Base-by-base conservation (phyloP, 2,113 vertebrate genomes). In the Tragelaphus imberbis region DNA sequence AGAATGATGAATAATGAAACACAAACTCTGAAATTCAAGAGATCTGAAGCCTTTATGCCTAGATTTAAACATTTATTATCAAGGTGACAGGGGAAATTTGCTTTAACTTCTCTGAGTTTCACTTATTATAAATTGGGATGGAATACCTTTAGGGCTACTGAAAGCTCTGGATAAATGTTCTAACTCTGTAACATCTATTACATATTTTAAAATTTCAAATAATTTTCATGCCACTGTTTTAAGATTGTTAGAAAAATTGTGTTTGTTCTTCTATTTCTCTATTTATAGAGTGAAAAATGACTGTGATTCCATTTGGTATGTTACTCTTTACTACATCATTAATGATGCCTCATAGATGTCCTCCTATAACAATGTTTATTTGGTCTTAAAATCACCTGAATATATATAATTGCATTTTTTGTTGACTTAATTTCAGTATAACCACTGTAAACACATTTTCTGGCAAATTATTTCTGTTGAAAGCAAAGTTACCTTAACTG, bases 401-500 rank as follows among this genome's bases (percentile, higher is more conserved):
- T 81, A 58, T 1, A 85, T 58, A 59, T 59, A 89, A 55, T 56
- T 49, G 16, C 23, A 13, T 16, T 77, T 84, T 77, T 89, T 58
- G 25, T 63, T 85, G 16, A 11, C 44, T 93, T 71, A 55, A 90
- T 90, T 93, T 9, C 25, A 88, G 6, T 14, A 61, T 77, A 91
- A 93, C 33, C 9, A 75, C 47, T 81, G 21, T 80, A 79, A 53
- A 9, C 27, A 93, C 8, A 63, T 92, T 92, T 96, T 94, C 82
- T 96, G 16, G 49, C 17, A 95, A 40, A 87, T 91, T 6, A 91
- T 88, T 84, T 94, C 65, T 86, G 17, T 47, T 95, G 30, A 90
- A 96, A 94, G 58, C 47, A 96, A 85, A 16, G 17, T 94, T 97
- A 95, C 90, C 33, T 89, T 65, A 90, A 91, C 30, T 95, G 68